Conservation (phyloP, 2,888 invertebrate species). For the Tetragonula carbonaria region DNA sequence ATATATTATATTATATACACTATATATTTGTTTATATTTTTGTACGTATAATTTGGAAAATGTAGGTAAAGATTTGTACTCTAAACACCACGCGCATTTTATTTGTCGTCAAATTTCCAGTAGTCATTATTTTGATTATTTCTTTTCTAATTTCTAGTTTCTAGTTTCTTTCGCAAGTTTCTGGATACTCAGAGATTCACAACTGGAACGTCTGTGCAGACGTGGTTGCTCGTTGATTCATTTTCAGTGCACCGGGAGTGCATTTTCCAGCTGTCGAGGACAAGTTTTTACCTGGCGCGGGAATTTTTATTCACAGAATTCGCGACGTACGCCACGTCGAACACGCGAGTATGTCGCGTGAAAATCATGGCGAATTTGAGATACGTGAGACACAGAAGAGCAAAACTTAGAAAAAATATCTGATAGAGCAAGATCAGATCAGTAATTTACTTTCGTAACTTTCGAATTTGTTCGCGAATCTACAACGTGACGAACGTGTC, state of each 20-base stretch:
- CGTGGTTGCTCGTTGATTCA: neutral
- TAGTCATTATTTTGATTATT: no score
- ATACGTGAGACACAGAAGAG: neutral
- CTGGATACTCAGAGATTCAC: no score
- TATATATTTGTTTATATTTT: no score
- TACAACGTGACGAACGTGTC: no score
- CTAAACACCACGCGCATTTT: no score
- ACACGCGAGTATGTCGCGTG: conserved; percentile 9
- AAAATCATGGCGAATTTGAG: neutral
- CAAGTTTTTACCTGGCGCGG: neutral
- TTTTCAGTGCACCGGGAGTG: neutral
- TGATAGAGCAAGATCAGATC: neutral
- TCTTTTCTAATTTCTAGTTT: no score
- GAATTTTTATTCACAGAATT: neutral
- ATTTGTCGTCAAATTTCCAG: no score
- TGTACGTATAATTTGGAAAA: no score
- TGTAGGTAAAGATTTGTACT: no score
- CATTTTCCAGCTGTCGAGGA: conserved; percentile 12
- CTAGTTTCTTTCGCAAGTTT: no score
- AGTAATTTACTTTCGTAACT: neutral
- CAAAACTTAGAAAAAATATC: neutral
- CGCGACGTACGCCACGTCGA: conserved; percentile 22
- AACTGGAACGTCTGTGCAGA: neutral
- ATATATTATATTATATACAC: no score
- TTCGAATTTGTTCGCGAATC: neutral